Evolutionary conservation across 2,113 vertebrate species (phyloP).

Genomic region (Calypte anna): DNA sequence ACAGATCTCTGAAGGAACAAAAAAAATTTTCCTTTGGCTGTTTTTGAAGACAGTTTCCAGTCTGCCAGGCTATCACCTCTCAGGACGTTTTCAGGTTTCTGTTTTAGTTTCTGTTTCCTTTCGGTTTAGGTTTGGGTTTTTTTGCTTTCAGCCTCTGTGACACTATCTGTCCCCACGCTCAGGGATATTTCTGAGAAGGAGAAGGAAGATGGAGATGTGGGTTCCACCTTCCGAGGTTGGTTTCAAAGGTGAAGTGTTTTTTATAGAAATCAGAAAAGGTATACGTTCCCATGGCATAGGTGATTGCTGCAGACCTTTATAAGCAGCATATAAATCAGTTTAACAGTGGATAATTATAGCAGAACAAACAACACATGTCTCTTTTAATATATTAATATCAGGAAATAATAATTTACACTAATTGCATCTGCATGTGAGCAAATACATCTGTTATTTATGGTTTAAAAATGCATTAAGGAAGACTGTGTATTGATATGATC

Average conservation of each 20-base stretch:
- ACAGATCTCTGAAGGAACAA: not conserved
- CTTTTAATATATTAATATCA: not conserved
- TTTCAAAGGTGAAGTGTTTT: not conserved
- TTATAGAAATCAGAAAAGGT: not conserved
- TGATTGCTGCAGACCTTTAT: not conserved
- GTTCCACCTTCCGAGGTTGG: not conserved
- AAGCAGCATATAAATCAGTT: not conserved
- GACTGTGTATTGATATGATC: accelerated
- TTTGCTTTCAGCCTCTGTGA: not conserved
- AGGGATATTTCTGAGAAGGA: not conserved
- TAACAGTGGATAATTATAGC: not conserved
- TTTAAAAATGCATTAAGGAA: not conserved
- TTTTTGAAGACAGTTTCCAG: not conserved
- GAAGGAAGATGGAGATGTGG: not conserved
- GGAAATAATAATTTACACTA: not conserved
- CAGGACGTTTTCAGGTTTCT: not conserved
- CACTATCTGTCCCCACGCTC: not conserved
- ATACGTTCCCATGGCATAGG: not conserved
- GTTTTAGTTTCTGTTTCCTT: not conserved
- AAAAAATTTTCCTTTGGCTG: not conserved
- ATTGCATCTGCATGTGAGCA: not conserved
- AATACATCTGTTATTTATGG: not conserved
- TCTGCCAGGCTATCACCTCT: not conserved
- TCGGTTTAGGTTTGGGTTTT: not conserved
- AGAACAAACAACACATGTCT: not conserved